A percentile compares a stretch with the other conserved stretches of the same genome.
Evolutionary conservation across 2,888 invertebrate species (phyloP).

Genomic region (Zygothrica quintamaculata): DNA sequence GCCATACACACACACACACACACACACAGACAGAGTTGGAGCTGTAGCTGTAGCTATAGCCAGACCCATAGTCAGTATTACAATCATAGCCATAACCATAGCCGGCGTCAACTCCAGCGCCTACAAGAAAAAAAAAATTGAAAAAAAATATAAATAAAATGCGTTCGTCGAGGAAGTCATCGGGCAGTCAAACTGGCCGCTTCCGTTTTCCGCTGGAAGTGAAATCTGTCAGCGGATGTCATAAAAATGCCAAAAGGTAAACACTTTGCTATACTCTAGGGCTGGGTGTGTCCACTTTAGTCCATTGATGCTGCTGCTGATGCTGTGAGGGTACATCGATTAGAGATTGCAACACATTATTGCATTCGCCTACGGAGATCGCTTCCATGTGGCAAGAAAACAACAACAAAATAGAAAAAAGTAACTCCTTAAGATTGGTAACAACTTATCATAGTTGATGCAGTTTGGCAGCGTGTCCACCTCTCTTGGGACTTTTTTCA

Average conservation of each 20-base stretch:
- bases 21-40: not conserved
- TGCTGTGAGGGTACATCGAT: not conserved
- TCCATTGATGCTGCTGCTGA: not conserved
- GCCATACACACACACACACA: too few species aligned
- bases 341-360: not conserved
- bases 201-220: conserved; percentile 81
- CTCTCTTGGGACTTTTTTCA: not conserved
- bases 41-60: conserved; percentile 1
- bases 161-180: conserved; percentile 76
- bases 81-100: conserved; percentile 4
- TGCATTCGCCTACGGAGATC: not conserved
- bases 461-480: not conserved
- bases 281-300: not conserved
- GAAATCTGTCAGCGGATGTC: conserved; percentile 75
- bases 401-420: too few species aligned
- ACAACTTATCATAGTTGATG: conserved; percentile 5
- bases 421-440: too few species aligned
- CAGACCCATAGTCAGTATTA: not conserved
- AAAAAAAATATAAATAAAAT: too few species aligned
- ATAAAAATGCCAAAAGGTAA: conserved; percentile 73
- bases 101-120: conserved; percentile 17
- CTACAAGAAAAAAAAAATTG: conserved; percentile 63
- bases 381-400: too few species aligned
- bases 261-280: conserved; percentile 14
- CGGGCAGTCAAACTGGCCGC: conserved; percentile 62